Percentiles rank a stretch among this genome's conserved stretches.
Conservation (phyloP, 1,140 invertebrate species). For the Philotrypesis tridentata region DNA sequence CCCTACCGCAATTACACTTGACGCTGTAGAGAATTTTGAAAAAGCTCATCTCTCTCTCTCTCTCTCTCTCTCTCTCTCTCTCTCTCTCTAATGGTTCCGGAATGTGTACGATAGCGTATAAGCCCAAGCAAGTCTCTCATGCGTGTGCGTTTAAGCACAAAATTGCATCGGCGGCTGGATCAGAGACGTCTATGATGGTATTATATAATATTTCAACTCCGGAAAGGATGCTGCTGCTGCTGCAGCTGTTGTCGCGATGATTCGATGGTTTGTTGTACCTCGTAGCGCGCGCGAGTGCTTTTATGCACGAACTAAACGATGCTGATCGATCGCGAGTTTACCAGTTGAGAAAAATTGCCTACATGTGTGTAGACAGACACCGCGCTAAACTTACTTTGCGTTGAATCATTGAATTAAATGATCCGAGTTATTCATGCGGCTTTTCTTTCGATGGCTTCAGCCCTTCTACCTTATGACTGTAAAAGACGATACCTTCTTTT, state of each 20-base stretch:
- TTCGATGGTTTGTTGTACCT: not conserved
- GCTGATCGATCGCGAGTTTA: not conserved
- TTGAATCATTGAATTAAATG: not conserved
- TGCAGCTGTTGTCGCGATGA: slow-evolving; percentile 13
- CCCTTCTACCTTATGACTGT: too few relatives aligned
- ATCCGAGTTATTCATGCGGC: not conserved
- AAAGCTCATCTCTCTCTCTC: not conserved
- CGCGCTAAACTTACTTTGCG: not conserved
- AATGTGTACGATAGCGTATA: not conserved
- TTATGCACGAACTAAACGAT: not conserved
- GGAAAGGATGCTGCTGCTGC: slow-evolving; percentile 13
- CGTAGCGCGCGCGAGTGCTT: not conserved
- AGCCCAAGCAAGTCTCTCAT: not conserved
- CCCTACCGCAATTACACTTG: not conserved
- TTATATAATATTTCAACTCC: slow-evolving; percentile 21
- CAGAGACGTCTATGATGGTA: not conserved
- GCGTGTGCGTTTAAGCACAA: not conserved
- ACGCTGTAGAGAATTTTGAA: not conserved
- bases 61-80: slow-evolving; percentile 20
- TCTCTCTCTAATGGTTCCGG: slow-evolving; percentile 39
- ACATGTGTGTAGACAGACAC: not conserved
- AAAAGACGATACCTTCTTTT: too few relatives aligned
- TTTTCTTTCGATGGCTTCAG: not conserved
- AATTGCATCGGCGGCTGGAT: not conserved
- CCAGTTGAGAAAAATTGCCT: not conserved